Base-by-base conservation (phyloP, 1,140 invertebrate genomes). In the Dreissena rostriformis region DNA sequence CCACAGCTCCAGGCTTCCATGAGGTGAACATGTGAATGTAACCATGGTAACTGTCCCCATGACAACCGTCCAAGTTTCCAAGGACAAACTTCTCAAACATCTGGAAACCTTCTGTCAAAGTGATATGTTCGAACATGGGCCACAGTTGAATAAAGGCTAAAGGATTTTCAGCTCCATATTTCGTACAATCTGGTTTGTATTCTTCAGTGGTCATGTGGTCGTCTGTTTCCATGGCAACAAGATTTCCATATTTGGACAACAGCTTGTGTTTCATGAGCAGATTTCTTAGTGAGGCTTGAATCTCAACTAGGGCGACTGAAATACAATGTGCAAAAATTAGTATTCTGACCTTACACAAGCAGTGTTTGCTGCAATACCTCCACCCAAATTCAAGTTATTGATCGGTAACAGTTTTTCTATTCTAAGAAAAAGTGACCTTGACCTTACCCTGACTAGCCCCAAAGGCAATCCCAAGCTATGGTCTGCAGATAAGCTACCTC, bases 111-210 rank as follows among this genome's bases (percentile, higher is more conserved):
- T 73, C 76, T 39, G 89, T 24, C 2, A 86, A 17, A 22, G 52
- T 49, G 26, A 85, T 22, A 61, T 90, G 84, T 24, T 89, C 88
- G 81, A 86, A 90, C 61, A 89, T 63, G 10, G 89, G 89, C 89
- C 89, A 90, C 24, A 90, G 75, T n/a, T 82, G 53, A 0, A 88
- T 83, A 85, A 68, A 85, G 17, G 67, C 68, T 49, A 68, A 49
- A n/a, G 79, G 79, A n/a, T 72, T 28, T 12, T 72, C 57, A 57
- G 7, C 53, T 29, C 51, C 22, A 26, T 51, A 51, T 14, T 22
- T 22, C 14, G 7, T 26, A n/a, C 57, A 28, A 49, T 39, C 29
- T 66, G 79, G 63, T 72, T 72, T 26, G 29, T 73, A 14, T 6
- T 1, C 49, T 73, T 39, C 39, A 39, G 0, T 8, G 39, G n/a